Evolutionary conservation across 2,113 vertebrate species (phyloP).

Genomic region (Heterotilapia buettikoferi): DNA sequence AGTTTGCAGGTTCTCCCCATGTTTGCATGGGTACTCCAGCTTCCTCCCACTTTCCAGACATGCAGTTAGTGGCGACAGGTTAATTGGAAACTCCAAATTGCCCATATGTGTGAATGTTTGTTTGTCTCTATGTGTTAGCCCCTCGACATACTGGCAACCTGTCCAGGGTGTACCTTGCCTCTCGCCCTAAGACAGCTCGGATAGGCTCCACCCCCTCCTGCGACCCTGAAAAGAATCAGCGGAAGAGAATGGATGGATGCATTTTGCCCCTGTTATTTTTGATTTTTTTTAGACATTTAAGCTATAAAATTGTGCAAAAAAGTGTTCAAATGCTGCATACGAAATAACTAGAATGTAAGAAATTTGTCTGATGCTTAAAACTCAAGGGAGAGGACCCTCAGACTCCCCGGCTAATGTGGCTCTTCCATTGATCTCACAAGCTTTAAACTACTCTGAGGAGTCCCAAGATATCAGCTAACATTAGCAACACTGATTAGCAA

Average conservation of each 20-base stretch:
- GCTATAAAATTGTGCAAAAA: neutral
- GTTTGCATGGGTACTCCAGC: neutral
- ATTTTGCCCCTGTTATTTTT: neutral
- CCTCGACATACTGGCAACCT: neutral
- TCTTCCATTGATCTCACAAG: neutral
- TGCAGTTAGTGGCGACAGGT: neutral
- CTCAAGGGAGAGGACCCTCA: neutral
- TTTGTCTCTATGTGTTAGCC: neutral
- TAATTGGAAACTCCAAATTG: neutral
- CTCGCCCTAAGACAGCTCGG: neutral
- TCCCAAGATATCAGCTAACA: neutral
- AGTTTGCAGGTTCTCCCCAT: neutral
- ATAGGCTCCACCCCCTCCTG: neutral
- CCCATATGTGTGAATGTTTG: neutral
- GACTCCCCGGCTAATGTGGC: neutral
- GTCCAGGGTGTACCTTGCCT: neutral
- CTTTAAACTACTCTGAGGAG: neutral
- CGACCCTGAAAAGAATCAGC: neutral
- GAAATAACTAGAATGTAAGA: neutral
- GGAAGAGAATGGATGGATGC: neutral
- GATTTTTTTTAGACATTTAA: neutral
- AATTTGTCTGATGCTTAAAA: neutral
- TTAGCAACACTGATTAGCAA: neutral
- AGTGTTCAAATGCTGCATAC: neutral
- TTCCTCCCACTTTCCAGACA: neutral